Percentiles rank a stretch among this genome's conserved stretches.
Evolutionary conservation across 2,888 invertebrate species (phyloP).

Genomic region (Epistrophe grossulariae): DNA sequence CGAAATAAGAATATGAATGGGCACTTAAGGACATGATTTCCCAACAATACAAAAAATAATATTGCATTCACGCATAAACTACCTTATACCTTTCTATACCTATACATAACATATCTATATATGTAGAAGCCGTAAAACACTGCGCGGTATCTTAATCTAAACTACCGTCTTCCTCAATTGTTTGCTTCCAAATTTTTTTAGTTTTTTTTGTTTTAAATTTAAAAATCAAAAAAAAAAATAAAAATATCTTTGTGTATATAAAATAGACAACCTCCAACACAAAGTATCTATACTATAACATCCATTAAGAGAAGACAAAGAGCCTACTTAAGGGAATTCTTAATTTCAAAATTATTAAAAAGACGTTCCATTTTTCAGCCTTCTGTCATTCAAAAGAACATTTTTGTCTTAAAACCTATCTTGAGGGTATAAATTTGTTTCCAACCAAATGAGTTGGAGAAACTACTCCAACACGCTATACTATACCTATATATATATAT

Average conservation of each 20-base stretch:
- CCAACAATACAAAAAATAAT: constrained; percentile 11
- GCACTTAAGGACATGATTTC: constrained; percentile 41
- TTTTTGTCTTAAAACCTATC: constrained; percentile 1
- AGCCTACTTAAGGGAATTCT: constrained; percentile 19
- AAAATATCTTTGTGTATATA: constrained; percentile 3
- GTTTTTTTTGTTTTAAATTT: neutral
- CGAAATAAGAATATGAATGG: constrained; percentile 27
- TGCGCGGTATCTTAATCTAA: constrained; percentile 30
- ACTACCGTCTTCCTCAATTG: constrained; percentile 38
- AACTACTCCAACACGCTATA: constrained; percentile 55
- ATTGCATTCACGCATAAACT: constrained; percentile 9
- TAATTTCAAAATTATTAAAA: constrained; percentile 38
- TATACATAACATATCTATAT: too few species aligned
- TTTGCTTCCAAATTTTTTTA: constrained; percentile 1
- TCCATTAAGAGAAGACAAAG: constrained; percentile 31
- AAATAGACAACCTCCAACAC: constrained; percentile 3
- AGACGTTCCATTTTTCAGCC: constrained; percentile 24
- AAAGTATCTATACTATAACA: constrained; percentile 1
- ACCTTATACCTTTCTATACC: too few species aligned
- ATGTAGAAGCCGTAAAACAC: neutral
- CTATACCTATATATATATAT: too few species aligned
- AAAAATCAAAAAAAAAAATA: neutral
- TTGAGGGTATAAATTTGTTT: constrained; percentile 24
- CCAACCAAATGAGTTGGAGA: constrained; percentile 37
- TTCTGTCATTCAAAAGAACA: constrained; percentile 22